Evolutionary conservation across 2,888 invertebrate genomes (phyloP), one percentile per base, ranked within the genome.

Genomic region (Nesidiocoris tenuis): DNA sequence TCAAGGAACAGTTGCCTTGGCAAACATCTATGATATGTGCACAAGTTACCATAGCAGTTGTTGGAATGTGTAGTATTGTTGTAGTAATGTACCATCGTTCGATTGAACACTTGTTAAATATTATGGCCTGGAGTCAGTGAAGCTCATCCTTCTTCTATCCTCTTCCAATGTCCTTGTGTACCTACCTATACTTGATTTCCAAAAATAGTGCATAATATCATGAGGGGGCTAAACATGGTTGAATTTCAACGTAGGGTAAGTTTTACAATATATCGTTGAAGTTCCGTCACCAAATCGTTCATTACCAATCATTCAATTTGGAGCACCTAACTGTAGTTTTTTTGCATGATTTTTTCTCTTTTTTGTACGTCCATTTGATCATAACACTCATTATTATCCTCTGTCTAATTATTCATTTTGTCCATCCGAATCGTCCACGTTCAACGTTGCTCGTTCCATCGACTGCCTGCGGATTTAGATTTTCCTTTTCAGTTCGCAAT

Each of bases 401-500:
- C n/a, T 39, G 39, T 39, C 12, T 39, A 39, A 39, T 39, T 3
- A 12, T 39, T 12, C 3, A 3, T 39, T 39, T 39, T 39, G 12
- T 3, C 3, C 39, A 7, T 12, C 5, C 39, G 3, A 39, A 39
- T 7, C 39, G 39, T 39, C 39, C 39, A 39, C 39, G 39, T 39
- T 39, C 39, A 39, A 7, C 3, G 39, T 12, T 39, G 5, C 5
- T 39, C 39, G 39, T 39, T 39, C 39, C 5, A 12, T 39, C 3
- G 3, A 39, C 39, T 39, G 39, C 39, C 39, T 39, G 39, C 39
- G 39, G 39, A 39, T 39, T 39, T 39, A 39, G 39, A 39, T 39
- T 39, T 39, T 1, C 19, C 19, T 65, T 65, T 65, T 65, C 21
- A 65, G 65, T 65, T 65, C 25, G 23, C 39, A 39, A 65, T 24